Base-by-base conservation (phyloP, 2,113 vertebrate species). In the Polypterus senegalus region DNA sequence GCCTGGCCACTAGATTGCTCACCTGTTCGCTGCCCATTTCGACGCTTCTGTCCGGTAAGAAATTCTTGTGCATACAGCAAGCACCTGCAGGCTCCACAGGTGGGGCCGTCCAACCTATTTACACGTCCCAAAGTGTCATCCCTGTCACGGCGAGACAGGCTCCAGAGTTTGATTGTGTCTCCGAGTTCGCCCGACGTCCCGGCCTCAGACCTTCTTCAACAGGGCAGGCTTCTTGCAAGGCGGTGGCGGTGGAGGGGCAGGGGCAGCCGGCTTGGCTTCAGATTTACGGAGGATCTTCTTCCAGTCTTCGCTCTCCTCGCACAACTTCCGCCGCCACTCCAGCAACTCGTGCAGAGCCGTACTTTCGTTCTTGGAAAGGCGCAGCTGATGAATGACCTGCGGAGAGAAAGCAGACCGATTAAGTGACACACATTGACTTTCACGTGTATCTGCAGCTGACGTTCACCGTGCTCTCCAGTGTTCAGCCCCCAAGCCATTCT, bases 351-450 rank as follows among this genome's bases (percentile, higher is more conserved):
- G 83, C n/a, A 92, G 78, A 68, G 91, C 78, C 55, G 79, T 71
- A 2, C 81, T 86, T 70, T 93, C 87, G 7, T 93, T 83, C 68
- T 88, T 81, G 0, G 83, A 88, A 61, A 88, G 78, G 71, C 81
- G 77, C 62, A 91, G 78, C 71, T 88, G 84, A 70, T 90, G 90
- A 73, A 88, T 87, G 54, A 91, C 84, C 92, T 97, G 72, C 6
- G 49, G 48, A 62, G 67, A 57, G 63, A 69, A 1, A 63, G 60
- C 9, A 48, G 11, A 49, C 9, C n/a, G 47, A 8, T 58, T 45
- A 58, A 58, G 56, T 58, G n/a, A 45, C 43, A 6, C 56, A n/a
- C 43, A 45, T 58, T 27, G 46, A 45, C 56, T 58, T 7, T 58
- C 43, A 58, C 56, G 43, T 58, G 56, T 45, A 58, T 45, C 27